phyloP scores from a whole-genome alignment of 2,113 vertebrate genomes.

The Chloropsis hardwickii region DNA sequence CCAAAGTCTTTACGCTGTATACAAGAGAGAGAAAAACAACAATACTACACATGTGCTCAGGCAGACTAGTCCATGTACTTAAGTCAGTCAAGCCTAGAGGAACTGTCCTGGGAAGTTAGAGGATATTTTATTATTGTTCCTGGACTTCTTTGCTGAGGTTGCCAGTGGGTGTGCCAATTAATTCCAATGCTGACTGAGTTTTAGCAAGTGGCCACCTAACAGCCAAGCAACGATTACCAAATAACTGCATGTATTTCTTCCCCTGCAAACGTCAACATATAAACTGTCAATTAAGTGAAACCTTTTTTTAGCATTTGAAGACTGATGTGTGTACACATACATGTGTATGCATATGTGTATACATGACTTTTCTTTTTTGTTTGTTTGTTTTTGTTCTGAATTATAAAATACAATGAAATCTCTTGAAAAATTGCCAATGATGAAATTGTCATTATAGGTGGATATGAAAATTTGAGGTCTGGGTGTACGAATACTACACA shows the following conservation, averaged over 20 bases:
- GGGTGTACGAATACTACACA: background rate
- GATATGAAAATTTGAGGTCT: background rate
- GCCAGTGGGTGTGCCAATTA: background rate
- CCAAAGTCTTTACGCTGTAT: background rate
- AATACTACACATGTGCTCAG: background rate
- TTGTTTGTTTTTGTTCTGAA: background rate
- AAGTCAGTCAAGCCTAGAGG: background rate
- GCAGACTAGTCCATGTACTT: background rate
- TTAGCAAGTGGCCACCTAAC: background rate
- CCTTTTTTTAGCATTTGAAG: background rate
- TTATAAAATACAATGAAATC: background rate
- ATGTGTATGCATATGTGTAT: fast-evolving
- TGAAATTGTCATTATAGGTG: background rate
- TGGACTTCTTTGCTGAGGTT: background rate
- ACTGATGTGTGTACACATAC: background rate
- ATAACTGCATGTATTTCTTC: background rate
- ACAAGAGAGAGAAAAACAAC: background rate
- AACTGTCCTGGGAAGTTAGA: background rate
- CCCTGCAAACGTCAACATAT: fast-evolving
- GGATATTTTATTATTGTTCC: background rate
- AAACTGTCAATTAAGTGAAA: background rate
- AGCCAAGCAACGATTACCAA: background rate
- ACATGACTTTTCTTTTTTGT: too few species aligned
- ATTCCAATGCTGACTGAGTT: background rate
- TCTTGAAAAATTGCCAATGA: background rate